These are phyloP conservation scores for human DNA, from an alignment of 2,113 vertebrate genomes.

Conservation along the genomic window GRCh38 chr1:88261501-88262000, in stretches of 20 bases:
- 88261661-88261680: slow-evolving; percentile 41
- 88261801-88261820: slow-evolving; percentile 28
- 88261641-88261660: slow-evolving; percentile 45
- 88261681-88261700: background rate
- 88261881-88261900: background rate
- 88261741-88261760: background rate
- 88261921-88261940: slow-evolving; percentile 38
- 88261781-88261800: slow-evolving; percentile 53
- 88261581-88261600: background rate
- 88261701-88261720: slow-evolving; percentile 47
- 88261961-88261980: slow-evolving; percentile 35
- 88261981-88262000: slow-evolving; percentile 46
- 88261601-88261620: background rate
- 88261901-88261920: background rate
- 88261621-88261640: slow-evolving; percentile 34
- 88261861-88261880: slow-evolving; percentile 24
- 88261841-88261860: slow-evolving; percentile 21
- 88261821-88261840: slow-evolving; percentile 38
- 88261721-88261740: background rate
- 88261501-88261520: background rate
- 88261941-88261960: background rate
- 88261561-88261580: background rate
- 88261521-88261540: background rate
- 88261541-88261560: background rate
- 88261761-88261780: background rate